Base-by-base conservation (phyloP, 2,888 invertebrate genomes). In the Phyto melanocephala region DNA sequence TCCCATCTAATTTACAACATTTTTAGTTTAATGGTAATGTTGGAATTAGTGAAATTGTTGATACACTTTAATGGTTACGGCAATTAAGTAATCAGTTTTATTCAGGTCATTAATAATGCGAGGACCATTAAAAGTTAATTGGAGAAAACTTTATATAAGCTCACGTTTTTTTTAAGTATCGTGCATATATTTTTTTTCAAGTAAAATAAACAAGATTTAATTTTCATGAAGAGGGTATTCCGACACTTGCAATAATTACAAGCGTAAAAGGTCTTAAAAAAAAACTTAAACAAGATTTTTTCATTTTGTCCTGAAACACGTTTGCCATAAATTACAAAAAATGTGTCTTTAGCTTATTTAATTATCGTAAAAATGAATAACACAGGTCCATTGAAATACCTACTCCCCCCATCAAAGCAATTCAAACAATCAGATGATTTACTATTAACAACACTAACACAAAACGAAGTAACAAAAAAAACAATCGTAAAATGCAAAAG, bases 311-410 rank as follows among this genome's bases (percentile, higher is more conserved):
- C 13, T 13, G 56, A 17, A 63, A 35, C 63, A 65, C 65, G 65
- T 75, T 42, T 62, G 10, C 4, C 35, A 63, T 45, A 65, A 75
- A 56, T 63, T 20, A 54, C 40, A 35, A 63, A 58, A 52, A 75
- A 75, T 68, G 70, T 80, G 56, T 50, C 74, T 63, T 65, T 56
- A 70, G 65, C 75, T 70, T 75, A 75, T 70, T 75, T 80, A 75
- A 80, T 80, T 80, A 71, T 80, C 71, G 52, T 76, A 76, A 80
- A 78, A 63, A 67, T 35, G 20, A 33, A 11, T 35, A 20, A 35
- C 35, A 47, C 11, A 11, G 28, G 28, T 28, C 6, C 28, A 5
- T 28, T 28, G 28, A 28, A 28, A 28, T 28, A 28, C 28, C n/a
- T 28, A 28, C 28, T 3, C 15, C 10, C 17, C 8, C n/a, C 15